phyloP scores from a whole-genome alignment of 2,113 vertebrate genomes.

The Hylia prasina region DNA sequence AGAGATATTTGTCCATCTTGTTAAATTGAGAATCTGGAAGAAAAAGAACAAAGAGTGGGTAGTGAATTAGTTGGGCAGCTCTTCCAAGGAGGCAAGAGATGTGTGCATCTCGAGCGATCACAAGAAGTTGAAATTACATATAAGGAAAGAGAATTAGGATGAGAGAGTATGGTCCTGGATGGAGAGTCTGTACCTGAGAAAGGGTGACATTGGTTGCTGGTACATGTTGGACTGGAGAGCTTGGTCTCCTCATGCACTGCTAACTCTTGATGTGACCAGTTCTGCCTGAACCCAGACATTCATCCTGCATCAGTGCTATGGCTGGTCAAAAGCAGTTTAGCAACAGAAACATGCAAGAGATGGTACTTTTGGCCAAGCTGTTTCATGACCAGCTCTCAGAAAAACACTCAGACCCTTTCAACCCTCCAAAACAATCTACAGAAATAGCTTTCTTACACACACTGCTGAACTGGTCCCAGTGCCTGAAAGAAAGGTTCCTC shows the following conservation, averaged over 20 bases:
- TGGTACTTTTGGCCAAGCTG: neutral
- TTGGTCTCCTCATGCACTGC: neutral
- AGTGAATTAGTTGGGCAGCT: neutral
- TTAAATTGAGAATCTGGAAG: neutral
- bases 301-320: neutral
- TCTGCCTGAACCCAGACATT: neutral
- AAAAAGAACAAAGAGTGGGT: neutral
- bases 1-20: neutral
- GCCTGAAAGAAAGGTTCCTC: neutral
- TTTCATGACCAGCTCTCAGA: neutral
- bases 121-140: neutral
- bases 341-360: neutral
- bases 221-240: neutral
- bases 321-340: neutral
- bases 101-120: fast-evolving
- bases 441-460: neutral
- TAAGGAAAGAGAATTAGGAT: neutral
- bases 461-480: neutral
- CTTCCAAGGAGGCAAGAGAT: neutral
- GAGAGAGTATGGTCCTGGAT: neutral
- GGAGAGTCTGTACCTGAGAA: neutral
- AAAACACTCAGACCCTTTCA: neutral
- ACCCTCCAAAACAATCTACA: neutral
- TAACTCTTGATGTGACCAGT: neutral
- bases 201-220: neutral